A percentile compares a stretch with the other conserved stretches of the same genome.
Conservation (phyloP, 2,797 vertebrate genomes). For the Schizopygopsis pylzovi region DNA sequence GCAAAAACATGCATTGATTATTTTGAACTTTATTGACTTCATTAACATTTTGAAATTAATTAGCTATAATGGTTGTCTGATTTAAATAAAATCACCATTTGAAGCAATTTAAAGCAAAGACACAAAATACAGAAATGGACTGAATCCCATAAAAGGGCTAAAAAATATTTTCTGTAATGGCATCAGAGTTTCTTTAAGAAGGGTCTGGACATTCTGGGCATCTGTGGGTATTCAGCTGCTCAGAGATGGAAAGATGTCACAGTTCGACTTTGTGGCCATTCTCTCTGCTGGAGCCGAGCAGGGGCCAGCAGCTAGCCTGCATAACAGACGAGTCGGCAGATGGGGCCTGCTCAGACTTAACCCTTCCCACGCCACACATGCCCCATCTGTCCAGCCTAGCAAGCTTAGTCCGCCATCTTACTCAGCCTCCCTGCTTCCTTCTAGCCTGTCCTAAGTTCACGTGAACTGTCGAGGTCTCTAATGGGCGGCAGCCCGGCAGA, state of each 20-base stretch:
- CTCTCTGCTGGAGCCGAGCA: constrained; percentile 63
- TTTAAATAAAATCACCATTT: background rate
- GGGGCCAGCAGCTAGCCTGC: constrained; percentile 70
- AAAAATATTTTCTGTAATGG: background rate
- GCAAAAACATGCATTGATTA: too few species aligned
- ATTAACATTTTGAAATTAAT: too few species aligned
- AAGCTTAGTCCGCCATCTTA: constrained; percentile 38
- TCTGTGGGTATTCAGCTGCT: constrained; percentile 55
- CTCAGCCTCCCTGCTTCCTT: constrained; percentile 45
- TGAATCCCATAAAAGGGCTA: background rate
- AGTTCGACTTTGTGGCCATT: constrained; percentile 63
- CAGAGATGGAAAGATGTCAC: constrained; percentile 33
- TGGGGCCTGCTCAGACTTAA: constrained; percentile 78
- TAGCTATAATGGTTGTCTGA: too few species aligned
- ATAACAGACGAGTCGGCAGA: constrained; percentile 79
- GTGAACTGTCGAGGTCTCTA: too few species aligned
- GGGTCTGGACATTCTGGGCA: constrained; percentile 40
- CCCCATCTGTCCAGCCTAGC: constrained; percentile 60
- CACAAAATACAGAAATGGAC: background rate
- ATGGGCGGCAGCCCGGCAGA: too few species aligned
- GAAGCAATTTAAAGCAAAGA: too few species aligned
- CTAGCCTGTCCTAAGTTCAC: constrained; percentile 37
- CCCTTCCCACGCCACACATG: constrained; percentile 76
- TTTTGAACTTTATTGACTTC: too few species aligned
- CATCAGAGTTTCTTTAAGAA: background rate